Evolutionary conservation across 2,113 vertebrate species (phyloP).

Genomic region (Actinemys pallida): DNA sequence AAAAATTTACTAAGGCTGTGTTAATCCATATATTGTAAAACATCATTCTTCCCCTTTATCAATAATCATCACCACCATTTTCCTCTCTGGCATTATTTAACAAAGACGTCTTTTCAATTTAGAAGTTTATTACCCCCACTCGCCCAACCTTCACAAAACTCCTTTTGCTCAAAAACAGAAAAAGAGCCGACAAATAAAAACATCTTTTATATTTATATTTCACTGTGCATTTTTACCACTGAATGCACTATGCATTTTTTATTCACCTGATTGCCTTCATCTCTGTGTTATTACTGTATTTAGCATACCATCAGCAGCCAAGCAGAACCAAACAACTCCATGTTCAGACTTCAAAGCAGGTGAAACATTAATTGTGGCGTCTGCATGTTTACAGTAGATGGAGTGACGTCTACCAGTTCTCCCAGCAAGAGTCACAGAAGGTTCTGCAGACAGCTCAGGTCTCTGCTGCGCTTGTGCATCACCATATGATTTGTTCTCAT

Average conservation of each 20-base stretch:
- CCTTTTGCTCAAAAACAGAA: constrained; percentile 53
- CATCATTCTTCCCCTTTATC: not conserved
- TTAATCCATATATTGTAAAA: not conserved
- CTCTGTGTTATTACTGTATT: constrained; percentile 69
- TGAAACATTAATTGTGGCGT: constrained; percentile 80
- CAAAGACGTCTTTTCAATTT: constrained; percentile 33
- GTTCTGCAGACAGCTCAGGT: constrained; percentile 48
- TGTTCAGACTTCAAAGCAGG: constrained; percentile 84
- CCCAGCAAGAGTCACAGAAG: not conserved
- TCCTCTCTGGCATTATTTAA: not conserved
- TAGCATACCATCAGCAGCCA: constrained; percentile 81
- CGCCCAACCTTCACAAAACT: constrained; percentile 30
- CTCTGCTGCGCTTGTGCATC: not conserved
- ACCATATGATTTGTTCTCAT: fast-evolving
- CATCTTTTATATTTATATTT: constrained; percentile 59
- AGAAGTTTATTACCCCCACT: not conserved
- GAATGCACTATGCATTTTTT: constrained; percentile 56
- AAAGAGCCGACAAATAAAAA: constrained; percentile 58
- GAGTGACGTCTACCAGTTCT: constrained; percentile 45
- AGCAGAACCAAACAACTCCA: constrained; percentile 86
- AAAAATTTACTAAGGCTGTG: not conserved
- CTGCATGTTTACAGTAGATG: constrained; percentile 78
- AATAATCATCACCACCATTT: not conserved
- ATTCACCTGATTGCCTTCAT: constrained; percentile 69
- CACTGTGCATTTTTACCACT: constrained; percentile 59